Evolutionary conservation across 2,888 invertebrate genomes (phyloP), one percentile per base, ranked within the genome.

Genomic region (Opisthograptis luteolata): DNA sequence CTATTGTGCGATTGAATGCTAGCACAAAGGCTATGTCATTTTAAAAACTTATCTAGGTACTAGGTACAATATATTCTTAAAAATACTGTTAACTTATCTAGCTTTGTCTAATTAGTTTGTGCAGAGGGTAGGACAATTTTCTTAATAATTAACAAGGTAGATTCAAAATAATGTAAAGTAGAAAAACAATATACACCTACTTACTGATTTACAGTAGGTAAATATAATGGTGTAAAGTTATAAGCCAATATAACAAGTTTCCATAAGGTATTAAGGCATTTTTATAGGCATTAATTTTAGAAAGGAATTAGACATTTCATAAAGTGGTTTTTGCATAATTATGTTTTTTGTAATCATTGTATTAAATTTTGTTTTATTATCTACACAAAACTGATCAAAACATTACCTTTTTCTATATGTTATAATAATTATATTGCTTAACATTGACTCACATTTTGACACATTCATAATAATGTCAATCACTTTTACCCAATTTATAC

Each of bases 391-490:
- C 6, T 14, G 9, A 37, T 37, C 12, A 14, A 31, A 37, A 24
- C 19, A 27, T n/a, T 10, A 30, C 13, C 6, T 13, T 30, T 31
- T 13, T 10, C 13, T 10, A 36, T 34, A 42, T 39, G n/a, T n/a
- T n/a, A n/a, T 47, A 53, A 35, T 30, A 42, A 20, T 58, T 54
- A 51, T 83, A 83, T 81, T 81, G 80, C 78, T 79, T 73, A 66
- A 63, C 66, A 67, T 73, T 77, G 73, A 79, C 76, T 81, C 76
- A 80, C 77, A 75, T 76, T 72, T 74, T 73, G 70, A 73, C 63
- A 74, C 66, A 39, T 47, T 50, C 47, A 42, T 50, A 47, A 48
- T 50, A 34, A 27, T 43, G 45, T 20, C 51, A 48, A 43, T 43
- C n/a, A 42, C 32, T 27, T 34, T 17, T 8, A 2, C 9, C 27